A percentile compares a stretch with the other conserved stretches of the same genome.
Conservation (phyloP, 2,797 vertebrate species). For the Lindbergichthys nudifrons region DNA sequence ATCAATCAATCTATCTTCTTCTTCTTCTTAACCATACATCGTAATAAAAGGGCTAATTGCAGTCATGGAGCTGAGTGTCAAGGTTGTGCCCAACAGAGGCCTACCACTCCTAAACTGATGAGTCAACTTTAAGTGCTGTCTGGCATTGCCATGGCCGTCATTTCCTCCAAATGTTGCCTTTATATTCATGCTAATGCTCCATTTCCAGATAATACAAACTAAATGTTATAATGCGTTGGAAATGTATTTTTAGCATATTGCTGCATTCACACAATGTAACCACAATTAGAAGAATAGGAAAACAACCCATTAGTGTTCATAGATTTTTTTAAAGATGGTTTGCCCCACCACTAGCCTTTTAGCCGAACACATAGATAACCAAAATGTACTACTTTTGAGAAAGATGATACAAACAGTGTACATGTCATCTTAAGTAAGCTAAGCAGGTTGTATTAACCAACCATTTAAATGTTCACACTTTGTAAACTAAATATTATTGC, state of each 20-base stretch:
- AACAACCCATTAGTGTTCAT: not conserved
- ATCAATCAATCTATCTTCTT: conserved; percentile 13
- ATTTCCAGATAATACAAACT: conserved; percentile 1
- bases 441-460: not conserved
- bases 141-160: conserved; percentile 10
- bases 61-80: conserved; percentile 19
- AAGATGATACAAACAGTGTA: not conserved
- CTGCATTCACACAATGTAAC: not conserved
- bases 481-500: not conserved
- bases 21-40: conserved; percentile 49
- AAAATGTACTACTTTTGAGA: too few species aligned
- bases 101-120: conserved; percentile 17
- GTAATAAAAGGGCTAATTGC: conserved; percentile 32
- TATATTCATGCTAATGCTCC: conserved; percentile 18
- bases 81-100: conserved; percentile 23
- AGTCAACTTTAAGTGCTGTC: conserved; percentile 23
- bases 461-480: conserved; percentile 1
- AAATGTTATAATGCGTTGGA: not conserved
- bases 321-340: not conserved
- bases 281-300: not conserved
- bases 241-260: not conserved
- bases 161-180: conserved; percentile 23
- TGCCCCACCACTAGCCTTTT: not conserved
- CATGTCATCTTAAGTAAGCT: not conserved
- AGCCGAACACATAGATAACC: not conserved